phyloP scores from a whole-genome alignment of 2,113 vertebrate species.

The Nannospalax galili region DNA sequence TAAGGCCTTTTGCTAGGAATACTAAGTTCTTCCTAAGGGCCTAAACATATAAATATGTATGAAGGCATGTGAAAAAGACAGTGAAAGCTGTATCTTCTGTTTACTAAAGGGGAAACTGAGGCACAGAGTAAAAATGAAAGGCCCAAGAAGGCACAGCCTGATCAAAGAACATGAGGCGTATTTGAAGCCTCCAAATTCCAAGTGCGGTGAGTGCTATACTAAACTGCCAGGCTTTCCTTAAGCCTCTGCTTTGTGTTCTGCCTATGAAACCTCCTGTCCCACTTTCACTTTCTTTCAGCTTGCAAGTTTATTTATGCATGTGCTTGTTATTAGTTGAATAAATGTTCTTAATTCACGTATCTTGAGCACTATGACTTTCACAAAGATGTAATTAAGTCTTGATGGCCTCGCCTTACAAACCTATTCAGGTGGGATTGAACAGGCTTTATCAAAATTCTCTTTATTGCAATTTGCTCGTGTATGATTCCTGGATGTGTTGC shows the following conservation, averaged over 20 bases:
- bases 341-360: not conserved
- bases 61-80: not conserved
- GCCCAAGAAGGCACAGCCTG: not conserved
- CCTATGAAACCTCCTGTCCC: not conserved
- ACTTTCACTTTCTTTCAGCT: not conserved
- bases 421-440: not conserved
- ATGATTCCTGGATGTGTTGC: conserved; percentile 29
- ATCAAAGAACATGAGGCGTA: not conserved
- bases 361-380: not conserved
- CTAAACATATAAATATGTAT: not conserved
- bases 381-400: not conserved
- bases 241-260: not conserved
- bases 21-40: not conserved
- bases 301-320: not conserved
- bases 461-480: not conserved
- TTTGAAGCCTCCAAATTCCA: not conserved
- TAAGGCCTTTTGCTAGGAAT: not conserved
- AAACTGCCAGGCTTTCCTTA: not conserved
- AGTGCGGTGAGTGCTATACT: rapidly evolving
- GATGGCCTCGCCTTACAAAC: not conserved
- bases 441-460: conserved; percentile 29
- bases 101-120: not conserved
- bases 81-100: not conserved
- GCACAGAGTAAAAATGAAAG: not conserved
- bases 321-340: not conserved